Base-by-base conservation (phyloP, 2,888 invertebrate genomes). In the Nebria salina region DNA sequence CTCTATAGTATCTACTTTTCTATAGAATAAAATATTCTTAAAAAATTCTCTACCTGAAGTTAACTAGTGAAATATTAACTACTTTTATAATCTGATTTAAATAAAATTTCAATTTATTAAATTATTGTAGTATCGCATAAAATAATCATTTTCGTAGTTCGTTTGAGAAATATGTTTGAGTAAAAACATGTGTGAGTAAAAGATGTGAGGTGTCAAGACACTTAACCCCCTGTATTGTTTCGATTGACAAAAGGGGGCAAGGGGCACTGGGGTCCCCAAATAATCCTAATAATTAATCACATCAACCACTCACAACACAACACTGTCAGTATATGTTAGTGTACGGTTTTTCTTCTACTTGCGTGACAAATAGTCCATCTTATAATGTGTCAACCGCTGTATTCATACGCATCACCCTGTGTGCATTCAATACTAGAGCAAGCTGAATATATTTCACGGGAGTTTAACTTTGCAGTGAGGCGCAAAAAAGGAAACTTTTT, bases 401-500 rank as follows among this genome's bases (percentile, higher is more conserved):
- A 68, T 15, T 68, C 68, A 68, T 68, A 25, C 25, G 26, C 25
- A 70, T 70, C 34, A 34, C 70, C 25, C 70, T 70, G 25, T 25
- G 68, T 68, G 20, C 25, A 70, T 70, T 26, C 70, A 70, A 70
- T 34, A 70, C 70, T 26, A 26, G 70, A 11, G 34, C 26, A 70
- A 70, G 26, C 70, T 70, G 70, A 25, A 70, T 70, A 70, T 34
- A 70, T 70, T 70, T 70, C 70, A 70, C 25, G 70, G 26, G 34
- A 25, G 11, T 70, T 70, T 70, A 26, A 25, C 25, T 25, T 70
- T 20, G 34, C 20, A 25, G 70, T 54, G 13, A 54, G 8, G 54
- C 20, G 20, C 20, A 20, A 20, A 20, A 20, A 20, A 20, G 3
- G 3, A 54, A 54, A 54, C 9, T 84, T 85, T 85, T 86, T 85